Evolutionary conservation across 2,888 invertebrate species (phyloP).

Genomic region (Ophraella communa): DNA sequence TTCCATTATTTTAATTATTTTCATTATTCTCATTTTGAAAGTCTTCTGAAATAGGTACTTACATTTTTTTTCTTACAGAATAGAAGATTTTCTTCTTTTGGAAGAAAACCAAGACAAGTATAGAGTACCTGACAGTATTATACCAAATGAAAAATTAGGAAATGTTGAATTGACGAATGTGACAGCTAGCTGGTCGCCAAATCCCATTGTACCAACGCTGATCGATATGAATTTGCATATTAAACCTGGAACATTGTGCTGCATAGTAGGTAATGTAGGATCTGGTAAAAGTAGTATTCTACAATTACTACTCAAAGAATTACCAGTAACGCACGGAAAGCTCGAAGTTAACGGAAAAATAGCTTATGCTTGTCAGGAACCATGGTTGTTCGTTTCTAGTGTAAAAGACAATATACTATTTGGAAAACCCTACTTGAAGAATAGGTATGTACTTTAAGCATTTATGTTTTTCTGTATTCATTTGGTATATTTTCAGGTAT

Average conservation of each 20-base stretch:
- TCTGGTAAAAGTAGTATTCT: slow-evolving; percentile 74
- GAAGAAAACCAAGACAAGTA: slow-evolving; percentile 15
- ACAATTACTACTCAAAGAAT: slow-evolving; percentile 75
- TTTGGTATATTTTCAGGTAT: slow-evolving; percentile 37
- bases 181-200: slow-evolving; percentile 50
- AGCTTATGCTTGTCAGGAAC: slow-evolving; percentile 79
- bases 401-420: slow-evolving; percentile 83
- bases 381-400: slow-evolving; percentile 78
- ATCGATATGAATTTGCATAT: slow-evolving; percentile 61
- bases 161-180: slow-evolving; percentile 41
- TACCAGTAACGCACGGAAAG: slow-evolving; percentile 68
- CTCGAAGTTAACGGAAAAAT: slow-evolving; percentile 68
- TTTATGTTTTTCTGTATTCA: not conserved
- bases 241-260: slow-evolving; percentile 57
- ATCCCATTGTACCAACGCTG: slow-evolving; percentile 55
- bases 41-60: not conserved
- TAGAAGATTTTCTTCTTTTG: slow-evolving; percentile 13
- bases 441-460: slow-evolving; percentile 56
- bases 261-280: slow-evolving; percentile 70
- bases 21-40: not conserved
- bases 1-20: not conserved
- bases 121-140: not conserved
- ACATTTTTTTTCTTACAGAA: not conserved
- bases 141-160: not conserved
- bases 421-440: slow-evolving; percentile 68